These are phyloP conservation scores for Oxycera nigricornis DNA, from an alignment of 2,888 invertebrate genomes.

Conservation along the genomic window DNA sequence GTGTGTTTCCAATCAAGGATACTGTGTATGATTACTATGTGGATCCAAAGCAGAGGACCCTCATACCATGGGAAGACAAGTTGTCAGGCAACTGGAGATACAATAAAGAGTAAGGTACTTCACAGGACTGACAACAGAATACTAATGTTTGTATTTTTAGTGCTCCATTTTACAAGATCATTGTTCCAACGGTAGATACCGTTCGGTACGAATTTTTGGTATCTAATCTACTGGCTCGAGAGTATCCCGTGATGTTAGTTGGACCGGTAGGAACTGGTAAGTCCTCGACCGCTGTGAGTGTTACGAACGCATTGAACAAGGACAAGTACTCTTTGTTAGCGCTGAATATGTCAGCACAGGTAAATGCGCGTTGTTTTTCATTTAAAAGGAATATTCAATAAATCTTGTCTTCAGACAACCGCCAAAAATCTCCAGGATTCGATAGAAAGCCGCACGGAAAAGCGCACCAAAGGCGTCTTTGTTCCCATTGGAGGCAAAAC, in stretches of 20 bases:
- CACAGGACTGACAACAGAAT: background rate
- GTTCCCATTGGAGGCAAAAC: constrained; percentile 82
- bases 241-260: constrained; percentile 77
- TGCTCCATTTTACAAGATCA: constrained; percentile 80
- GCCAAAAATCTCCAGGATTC: constrained; percentile 84
- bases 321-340: constrained; percentile 71
- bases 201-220: constrained; percentile 82
- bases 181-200: constrained; percentile 88
- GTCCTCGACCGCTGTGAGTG: constrained; percentile 78
- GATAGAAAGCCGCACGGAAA: constrained; percentile 86
- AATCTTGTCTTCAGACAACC: constrained; percentile 72
- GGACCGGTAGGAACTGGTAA: constrained; percentile 90
- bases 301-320: constrained; percentile 66
- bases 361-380: too few relatives aligned
- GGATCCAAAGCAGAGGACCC: constrained; percentile 73
- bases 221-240: constrained; percentile 68
- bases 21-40: constrained; percentile 90
- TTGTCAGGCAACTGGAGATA: constrained; percentile 78
- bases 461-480: constrained; percentile 84
- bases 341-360: constrained; percentile 87
- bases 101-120: constrained; percentile 52
- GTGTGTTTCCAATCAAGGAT: constrained; percentile 83
- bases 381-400: background rate
- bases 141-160: constrained; percentile 60
- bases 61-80: constrained; percentile 82